These are phyloP conservation scores for Ophion obscuratus DNA, from an alignment of 2,888 invertebrate species.

Conservation along the genomic window DNA sequence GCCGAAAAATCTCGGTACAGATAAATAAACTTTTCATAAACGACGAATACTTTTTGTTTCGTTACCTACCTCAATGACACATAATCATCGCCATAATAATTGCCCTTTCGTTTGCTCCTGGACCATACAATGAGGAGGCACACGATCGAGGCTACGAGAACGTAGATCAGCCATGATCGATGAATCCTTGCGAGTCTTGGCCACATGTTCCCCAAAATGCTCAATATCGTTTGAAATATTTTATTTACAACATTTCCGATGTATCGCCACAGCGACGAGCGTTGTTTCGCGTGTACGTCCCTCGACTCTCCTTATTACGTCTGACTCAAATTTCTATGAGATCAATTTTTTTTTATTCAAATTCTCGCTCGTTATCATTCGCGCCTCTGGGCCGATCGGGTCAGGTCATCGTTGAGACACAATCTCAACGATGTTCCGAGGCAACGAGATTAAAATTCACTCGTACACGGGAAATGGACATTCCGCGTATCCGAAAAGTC, in stretches of 20 bases:
- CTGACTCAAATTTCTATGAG: slow-evolving; percentile 17
- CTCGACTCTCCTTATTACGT: not conserved
- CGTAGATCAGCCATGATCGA: slow-evolving; percentile 75
- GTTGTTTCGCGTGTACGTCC: slow-evolving; percentile 2
- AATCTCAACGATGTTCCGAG: not conserved
- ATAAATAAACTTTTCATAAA: not conserved
- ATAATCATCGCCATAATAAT: slow-evolving; percentile 71
- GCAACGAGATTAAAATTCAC: slow-evolving; percentile 26
- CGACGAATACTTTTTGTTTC: not conserved
- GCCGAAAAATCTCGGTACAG: too few species aligned
- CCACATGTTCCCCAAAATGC: slow-evolving; percentile 73
- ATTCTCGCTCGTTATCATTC: slow-evolving; percentile 56
- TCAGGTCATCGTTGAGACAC: slow-evolving; percentile 71
- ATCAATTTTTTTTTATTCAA: slow-evolving; percentile 1
- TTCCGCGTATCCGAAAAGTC: slow-evolving; percentile 6
- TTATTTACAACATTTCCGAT: slow-evolving; percentile 19
- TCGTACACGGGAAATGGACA: slow-evolving; percentile 6
- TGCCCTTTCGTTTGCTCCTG: slow-evolving; percentile 68
- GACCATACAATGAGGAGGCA: slow-evolving; percentile 78
- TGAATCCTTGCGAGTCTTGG: slow-evolving; percentile 78
- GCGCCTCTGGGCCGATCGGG: slow-evolving; percentile 57
- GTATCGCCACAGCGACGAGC: slow-evolving; percentile 18
- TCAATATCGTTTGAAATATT: not conserved
- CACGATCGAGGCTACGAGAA: slow-evolving; percentile 70
- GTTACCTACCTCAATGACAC: slow-evolving; percentile 71